Conservation (phyloP, 2,797 vertebrate genomes). For the Eutrigla gurnardus region DNA sequence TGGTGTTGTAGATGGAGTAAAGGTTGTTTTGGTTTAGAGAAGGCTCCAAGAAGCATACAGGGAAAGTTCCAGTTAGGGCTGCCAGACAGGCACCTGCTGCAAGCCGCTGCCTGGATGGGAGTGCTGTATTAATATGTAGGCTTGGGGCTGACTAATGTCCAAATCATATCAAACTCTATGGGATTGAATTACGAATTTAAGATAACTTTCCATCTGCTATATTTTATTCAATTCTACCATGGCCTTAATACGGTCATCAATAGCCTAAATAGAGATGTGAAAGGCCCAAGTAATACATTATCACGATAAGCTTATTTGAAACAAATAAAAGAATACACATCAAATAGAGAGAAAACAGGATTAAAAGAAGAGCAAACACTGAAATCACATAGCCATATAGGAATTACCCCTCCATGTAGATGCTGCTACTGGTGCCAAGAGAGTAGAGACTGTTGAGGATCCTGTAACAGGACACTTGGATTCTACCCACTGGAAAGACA, state of each 20-base stretch:
- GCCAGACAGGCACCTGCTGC: slow-evolving; percentile 92
- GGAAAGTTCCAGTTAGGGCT: slow-evolving; percentile 91
- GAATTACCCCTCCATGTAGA: slow-evolving; percentile 91
- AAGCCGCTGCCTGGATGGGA: slow-evolving; percentile 85
- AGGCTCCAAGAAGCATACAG: slow-evolving; percentile 94
- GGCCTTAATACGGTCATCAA: background rate
- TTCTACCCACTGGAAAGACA: slow-evolving; percentile 87
- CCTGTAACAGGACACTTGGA: slow-evolving; percentile 92
- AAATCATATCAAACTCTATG: background rate
- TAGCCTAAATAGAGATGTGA: background rate
- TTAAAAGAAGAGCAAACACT: background rate
- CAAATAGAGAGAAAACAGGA: background rate
- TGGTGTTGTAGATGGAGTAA: slow-evolving; percentile 89
- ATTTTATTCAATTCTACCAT: background rate
- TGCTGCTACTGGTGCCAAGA: slow-evolving; percentile 90
- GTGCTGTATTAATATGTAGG: slow-evolving; percentile 18
- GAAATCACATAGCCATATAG: slow-evolving; percentile 1
- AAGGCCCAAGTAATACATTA: background rate
- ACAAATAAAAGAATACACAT: background rate
- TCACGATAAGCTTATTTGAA: background rate
- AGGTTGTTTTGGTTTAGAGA: slow-evolving; percentile 87
- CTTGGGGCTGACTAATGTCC: background rate
- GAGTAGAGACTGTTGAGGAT: slow-evolving; percentile 92
- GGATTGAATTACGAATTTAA: background rate
- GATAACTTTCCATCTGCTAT: background rate